Percentiles rank a stretch among this genome's conserved stretches.
Conservation (phyloP, 2,888 invertebrate species). For the Sarcophaga subvicina region DNA sequence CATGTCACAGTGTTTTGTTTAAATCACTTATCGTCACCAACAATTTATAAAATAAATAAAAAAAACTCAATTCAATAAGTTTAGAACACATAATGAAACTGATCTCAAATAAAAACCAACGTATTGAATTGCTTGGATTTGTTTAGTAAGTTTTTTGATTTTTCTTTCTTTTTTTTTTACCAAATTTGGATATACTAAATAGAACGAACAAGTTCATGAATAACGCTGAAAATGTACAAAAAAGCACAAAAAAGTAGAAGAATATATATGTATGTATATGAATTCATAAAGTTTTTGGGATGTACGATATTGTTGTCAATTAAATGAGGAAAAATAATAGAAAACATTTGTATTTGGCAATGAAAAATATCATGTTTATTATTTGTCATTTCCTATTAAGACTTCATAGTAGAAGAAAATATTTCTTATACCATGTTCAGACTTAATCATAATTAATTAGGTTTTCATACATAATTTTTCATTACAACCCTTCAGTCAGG, state of each 20-base stretch:
- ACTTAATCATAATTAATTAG: no score
- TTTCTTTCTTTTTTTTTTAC: background rate
- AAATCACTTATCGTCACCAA: no score
- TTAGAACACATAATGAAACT: background rate
- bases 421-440: no score
- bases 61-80: background rate
- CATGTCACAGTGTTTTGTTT: no score
- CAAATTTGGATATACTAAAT: conserved; percentile 7
- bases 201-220: background rate
- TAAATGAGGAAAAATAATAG: no score
- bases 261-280: background rate
- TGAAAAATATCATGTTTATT: background rate
- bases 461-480: no score
- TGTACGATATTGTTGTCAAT: no score
- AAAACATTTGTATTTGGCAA: no score
- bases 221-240: background rate
- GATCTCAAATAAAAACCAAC: background rate
- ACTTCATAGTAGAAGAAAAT: no score
- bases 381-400: no score
- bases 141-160: background rate
- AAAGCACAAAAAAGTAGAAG: background rate
- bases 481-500: no score
- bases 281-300: no score
- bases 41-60: background rate
- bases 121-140: background rate